Evolutionary conservation across 2,113 vertebrate genomes (phyloP), one percentile per base, ranked within the genome.

Genomic region (Daphoenositta chrysoptera): DNA sequence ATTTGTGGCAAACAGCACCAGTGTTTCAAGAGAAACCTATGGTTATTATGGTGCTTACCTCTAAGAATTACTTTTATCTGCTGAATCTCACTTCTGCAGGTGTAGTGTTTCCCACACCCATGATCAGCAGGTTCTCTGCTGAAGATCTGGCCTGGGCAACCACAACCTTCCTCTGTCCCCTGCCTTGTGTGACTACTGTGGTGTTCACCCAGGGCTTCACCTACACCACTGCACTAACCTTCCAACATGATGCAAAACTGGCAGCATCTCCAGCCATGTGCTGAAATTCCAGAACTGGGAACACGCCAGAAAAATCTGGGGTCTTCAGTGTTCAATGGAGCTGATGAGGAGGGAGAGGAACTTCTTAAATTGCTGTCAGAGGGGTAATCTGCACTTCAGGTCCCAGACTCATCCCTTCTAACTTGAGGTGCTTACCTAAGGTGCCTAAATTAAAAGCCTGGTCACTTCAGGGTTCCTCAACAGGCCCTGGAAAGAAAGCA

Each of bases 181-280:
- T 54, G 26, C 26, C 26, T 37, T 6, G 1, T 22, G 30, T 48
- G 44, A 48, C 50, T 53, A 12, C 26, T 33, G 58, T 22, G 23
- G 19, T 39, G 28, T 23, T 42, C 50, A 82, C 26, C 33, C 33
- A 37, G 31, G 21, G 16, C 42, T 78, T 45, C 56, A 23, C n/a
- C 44, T 39, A 13, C 15, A 66, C 11, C 44, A 15, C 44, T 21
- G 23, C 51, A 30, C 9, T 44, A 51, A 37, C 50, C 63, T 61
- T 45, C 30, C 51, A 64, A 27, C 27, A 10, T 12, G 44, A 39
- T 27, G 61, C 13, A 18, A 45, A 91, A n/a, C 42, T 19, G 23
- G 12, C 23, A 84, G 39, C 3, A 1, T 42, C 30, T 42, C 26
- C 5, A 8, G 22, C 26, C 31, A 13, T 3, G 1, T 1, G 5